These are phyloP conservation scores for Eleutherodactylus coqui DNA, from an alignment of 2,797 vertebrate genomes.

Conservation along the genomic window DNA sequence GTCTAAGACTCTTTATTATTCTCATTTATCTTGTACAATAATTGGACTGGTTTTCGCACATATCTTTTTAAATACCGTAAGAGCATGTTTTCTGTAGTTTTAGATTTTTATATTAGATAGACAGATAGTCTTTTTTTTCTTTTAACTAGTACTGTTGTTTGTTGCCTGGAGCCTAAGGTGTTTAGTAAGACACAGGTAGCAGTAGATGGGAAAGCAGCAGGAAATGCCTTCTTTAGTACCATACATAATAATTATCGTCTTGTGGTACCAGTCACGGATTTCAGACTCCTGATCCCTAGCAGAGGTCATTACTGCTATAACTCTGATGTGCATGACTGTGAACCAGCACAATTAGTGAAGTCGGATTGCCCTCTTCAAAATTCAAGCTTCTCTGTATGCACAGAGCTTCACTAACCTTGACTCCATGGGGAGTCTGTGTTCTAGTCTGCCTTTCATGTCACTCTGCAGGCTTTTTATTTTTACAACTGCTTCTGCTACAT, in stretches of 20 bases:
- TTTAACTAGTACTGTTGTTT: slow-evolving; percentile 56
- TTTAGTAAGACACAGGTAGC: slow-evolving; percentile 63
- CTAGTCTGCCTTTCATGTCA: slow-evolving; percentile 63
- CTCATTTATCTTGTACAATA: background rate
- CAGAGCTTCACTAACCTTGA: slow-evolving; percentile 61
- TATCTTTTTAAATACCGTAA: background rate
- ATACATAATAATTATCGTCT: slow-evolving; percentile 64
- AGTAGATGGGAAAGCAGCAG: slow-evolving; percentile 63
- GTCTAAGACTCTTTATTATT: no score
- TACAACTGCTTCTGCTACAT: slow-evolving; percentile 57
- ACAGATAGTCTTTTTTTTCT: slow-evolving; percentile 44
- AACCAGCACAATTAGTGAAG: slow-evolving; percentile 63
- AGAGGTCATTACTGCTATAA: slow-evolving; percentile 64
- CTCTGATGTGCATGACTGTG: slow-evolving; percentile 64
- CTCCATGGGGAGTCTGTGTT: slow-evolving; percentile 62
- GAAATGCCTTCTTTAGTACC: slow-evolving; percentile 60
- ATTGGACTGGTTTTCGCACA: background rate
- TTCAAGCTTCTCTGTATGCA: slow-evolving; percentile 63
- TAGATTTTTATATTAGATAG: slow-evolving; percentile 33
- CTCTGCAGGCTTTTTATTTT: slow-evolving; percentile 59
- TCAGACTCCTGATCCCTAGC: slow-evolving; percentile 62
- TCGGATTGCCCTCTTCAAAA: slow-evolving; percentile 64
- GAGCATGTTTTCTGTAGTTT: slow-evolving; percentile 12
- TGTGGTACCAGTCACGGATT: slow-evolving; percentile 63
- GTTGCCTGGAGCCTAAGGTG: slow-evolving; percentile 60